Conservation (phyloP, 2,113 vertebrate genomes). For the Siphamia tubifer region DNA sequence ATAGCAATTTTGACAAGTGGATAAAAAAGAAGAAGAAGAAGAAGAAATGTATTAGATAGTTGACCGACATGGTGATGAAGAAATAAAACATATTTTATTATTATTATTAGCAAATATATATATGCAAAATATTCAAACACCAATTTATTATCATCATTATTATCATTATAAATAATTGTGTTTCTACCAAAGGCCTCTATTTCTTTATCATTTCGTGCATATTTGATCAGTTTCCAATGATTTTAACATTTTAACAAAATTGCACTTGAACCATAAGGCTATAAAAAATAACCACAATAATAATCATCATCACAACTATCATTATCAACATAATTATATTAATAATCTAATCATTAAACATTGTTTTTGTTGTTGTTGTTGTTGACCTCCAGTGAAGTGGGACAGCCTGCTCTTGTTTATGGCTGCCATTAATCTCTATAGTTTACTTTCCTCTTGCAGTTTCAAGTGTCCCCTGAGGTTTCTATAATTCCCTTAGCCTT, state of each 20-base stretch:
- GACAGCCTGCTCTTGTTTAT: slow-evolving; percentile 70
- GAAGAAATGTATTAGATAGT: not conserved
- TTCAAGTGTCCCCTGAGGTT: slow-evolving; percentile 80
- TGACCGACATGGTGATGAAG: not conserved
- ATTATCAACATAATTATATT: not conserved
- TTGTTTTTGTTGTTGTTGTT: slow-evolving; percentile 40
- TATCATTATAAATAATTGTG: no score
- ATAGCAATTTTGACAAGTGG: slow-evolving; percentile 47
- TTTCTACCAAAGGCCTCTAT: no score
- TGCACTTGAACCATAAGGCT: no score
- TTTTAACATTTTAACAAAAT: no score
- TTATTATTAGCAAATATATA: no score
- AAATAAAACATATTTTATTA: not conserved
- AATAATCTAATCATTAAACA: slow-evolving; percentile 2
- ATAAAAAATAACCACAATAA: not conserved
- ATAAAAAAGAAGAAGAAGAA: slow-evolving; percentile 6
- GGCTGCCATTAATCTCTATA: slow-evolving; percentile 81
- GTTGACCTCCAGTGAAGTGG: slow-evolving; percentile 63
- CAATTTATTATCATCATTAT: no score
- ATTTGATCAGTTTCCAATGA: no score
- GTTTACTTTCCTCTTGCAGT: slow-evolving; percentile 76
- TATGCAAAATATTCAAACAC: no score
- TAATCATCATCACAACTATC: not conserved
- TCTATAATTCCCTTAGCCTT: slow-evolving; percentile 79
- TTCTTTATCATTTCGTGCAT: no score